Conservation (phyloP, 2,888 invertebrate genomes). For the Mesochorus sp. region DNA sequence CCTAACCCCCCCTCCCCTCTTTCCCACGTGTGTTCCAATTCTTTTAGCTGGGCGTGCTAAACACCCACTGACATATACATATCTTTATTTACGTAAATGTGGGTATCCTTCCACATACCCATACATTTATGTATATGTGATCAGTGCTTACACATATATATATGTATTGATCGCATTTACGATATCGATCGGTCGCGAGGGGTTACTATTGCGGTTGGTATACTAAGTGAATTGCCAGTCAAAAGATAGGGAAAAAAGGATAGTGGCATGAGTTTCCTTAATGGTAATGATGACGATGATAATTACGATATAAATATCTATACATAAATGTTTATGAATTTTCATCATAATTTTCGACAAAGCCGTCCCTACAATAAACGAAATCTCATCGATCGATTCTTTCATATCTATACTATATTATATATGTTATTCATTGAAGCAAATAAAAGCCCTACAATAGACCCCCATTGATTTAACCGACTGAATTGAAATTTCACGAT, state of each 20-base stretch:
- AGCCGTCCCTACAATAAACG: constrained; percentile 2
- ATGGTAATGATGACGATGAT: constrained; percentile 21
- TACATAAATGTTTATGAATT: background rate
- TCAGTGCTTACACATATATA: background rate
- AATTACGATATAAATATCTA: background rate
- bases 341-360: constrained; percentile 3
- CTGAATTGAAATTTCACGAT: constrained; percentile 47
- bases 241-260: constrained; percentile 12
- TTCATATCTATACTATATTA: too few species aligned
- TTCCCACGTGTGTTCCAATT: constrained; percentile 57
- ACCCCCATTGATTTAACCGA: constrained; percentile 40
- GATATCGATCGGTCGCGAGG: constrained; percentile 49
- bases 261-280: background rate
- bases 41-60: constrained; percentile 58
- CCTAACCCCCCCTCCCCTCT: background rate
- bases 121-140: constrained; percentile 2
- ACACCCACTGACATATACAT: background rate
- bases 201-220: constrained; percentile 25
- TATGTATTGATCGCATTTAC: constrained; percentile 36
- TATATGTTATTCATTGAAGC: constrained; percentile 9
- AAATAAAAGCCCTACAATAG: constrained; percentile 18
- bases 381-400: constrained; percentile 49
- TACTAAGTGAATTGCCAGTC: constrained; percentile 13
- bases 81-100: background rate
- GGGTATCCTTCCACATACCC: background rate